These are phyloP conservation scores for Apostichopus californicus DNA, from an alignment of 35 echinoderm and acorn worm species.

Conservation along the genomic window DNA sequence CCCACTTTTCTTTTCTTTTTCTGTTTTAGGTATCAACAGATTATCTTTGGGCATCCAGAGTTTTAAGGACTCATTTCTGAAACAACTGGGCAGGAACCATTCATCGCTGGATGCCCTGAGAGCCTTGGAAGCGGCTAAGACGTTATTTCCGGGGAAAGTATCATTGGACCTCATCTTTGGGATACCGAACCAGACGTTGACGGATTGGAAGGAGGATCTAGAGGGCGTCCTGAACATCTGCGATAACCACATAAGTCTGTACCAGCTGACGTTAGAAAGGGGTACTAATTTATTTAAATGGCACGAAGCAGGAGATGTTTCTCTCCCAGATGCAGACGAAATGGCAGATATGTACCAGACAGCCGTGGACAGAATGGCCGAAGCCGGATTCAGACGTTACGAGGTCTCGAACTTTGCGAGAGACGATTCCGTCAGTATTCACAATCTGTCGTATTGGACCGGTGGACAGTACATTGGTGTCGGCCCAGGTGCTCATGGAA, in stretches of 20 bases:
- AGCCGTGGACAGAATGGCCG: slow-evolving; percentile 67
- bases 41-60: slow-evolving; percentile 87
- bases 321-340: slow-evolving; percentile 59
- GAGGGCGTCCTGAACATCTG: slow-evolving; percentile 52
- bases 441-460: slow-evolving; percentile 88
- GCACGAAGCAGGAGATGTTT: slow-evolving; percentile 57
- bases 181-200: slow-evolving; percentile 69
- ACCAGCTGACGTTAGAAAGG: slow-evolving; percentile 91
- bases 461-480: slow-evolving; percentile 91
- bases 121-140: slow-evolving; percentile 59
- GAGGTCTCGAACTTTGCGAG: slow-evolving; percentile 94
- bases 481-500: slow-evolving; percentile 89
- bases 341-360: slow-evolving; percentile 86
- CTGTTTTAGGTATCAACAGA: slow-evolving; percentile 77
- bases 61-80: slow-evolving; percentile 64
- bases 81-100: slow-evolving; percentile 79
- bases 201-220: slow-evolving; percentile 74
- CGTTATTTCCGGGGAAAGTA: slow-evolving; percentile 76
- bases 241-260: slow-evolving; percentile 88
- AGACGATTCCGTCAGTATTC: slow-evolving; percentile 50
- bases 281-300: slow-evolving; percentile 76
- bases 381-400: slow-evolving; percentile 77
- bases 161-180: slow-evolving; percentile 93
- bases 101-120: slow-evolving; percentile 57
- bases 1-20: neutral